These are phyloP conservation scores for Brachionichthys hirsutus DNA, from an alignment of 2,113 vertebrate species.

Conservation along the genomic window DNA sequence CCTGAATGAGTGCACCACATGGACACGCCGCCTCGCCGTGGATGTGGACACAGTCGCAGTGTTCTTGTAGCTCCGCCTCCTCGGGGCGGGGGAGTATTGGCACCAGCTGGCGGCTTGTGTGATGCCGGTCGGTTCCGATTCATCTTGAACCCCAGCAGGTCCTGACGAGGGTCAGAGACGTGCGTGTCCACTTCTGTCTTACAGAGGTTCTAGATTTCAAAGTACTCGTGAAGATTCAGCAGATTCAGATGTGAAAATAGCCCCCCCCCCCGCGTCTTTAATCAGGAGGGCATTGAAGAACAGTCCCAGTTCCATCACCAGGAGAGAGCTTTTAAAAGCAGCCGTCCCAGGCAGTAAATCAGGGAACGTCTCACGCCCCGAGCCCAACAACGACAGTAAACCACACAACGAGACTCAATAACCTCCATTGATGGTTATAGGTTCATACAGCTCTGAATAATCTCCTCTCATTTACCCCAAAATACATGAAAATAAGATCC, in stretches of 20 bases:
- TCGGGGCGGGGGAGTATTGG: slow-evolving; percentile 33
- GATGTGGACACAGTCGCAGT: slow-evolving; percentile 30
- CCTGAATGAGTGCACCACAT: slow-evolving; percentile 59
- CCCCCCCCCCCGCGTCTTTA: slow-evolving; percentile 2
- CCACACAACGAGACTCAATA: slow-evolving; percentile 54
- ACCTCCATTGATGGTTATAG: slow-evolving; percentile 46
- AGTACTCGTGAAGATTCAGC: not conserved
- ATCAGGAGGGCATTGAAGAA: not conserved
- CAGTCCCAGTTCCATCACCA: slow-evolving; percentile 8
- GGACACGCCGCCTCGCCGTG: slow-evolving; percentile 17
- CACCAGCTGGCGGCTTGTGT: slow-evolving; percentile 33
- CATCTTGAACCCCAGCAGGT: not conserved
- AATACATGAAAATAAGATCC: slow-evolving; percentile 72
- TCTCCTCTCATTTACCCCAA: slow-evolving; percentile 65
- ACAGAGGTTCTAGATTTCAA: no score
- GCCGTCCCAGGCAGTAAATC: slow-evolving; percentile 56
- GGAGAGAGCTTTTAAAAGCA: slow-evolving; percentile 32
- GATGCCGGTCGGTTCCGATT: slow-evolving; percentile 27
- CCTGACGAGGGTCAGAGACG: no score
- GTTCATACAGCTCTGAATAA: slow-evolving; percentile 74
- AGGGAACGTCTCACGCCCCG: slow-evolving; percentile 31
- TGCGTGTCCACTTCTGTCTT: no score
- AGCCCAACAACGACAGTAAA: slow-evolving; percentile 66
- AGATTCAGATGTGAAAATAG: not conserved
- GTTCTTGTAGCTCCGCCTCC: slow-evolving; percentile 38